phyloP scores from a whole-genome alignment of 2,888 invertebrate genomes.

The Harmothoe impar region DNA sequence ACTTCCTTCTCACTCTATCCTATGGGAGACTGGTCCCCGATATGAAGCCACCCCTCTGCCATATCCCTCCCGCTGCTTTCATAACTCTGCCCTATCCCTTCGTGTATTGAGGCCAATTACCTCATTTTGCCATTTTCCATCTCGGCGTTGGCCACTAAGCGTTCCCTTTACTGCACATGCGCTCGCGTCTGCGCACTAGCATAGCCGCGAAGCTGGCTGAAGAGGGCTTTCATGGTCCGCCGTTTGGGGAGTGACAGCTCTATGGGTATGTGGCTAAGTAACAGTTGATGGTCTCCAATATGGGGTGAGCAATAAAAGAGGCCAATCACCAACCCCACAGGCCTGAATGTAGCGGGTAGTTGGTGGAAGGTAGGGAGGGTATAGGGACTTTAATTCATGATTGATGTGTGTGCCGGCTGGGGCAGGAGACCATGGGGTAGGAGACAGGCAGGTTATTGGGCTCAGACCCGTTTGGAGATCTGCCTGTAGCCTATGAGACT shows the following conservation, averaged over 20 bases:
- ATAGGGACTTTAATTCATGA: neutral
- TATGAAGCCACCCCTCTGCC: too few species aligned
- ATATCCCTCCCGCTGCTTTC: too few species aligned
- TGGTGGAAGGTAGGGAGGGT: neutral
- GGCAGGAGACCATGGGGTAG: too few species aligned
- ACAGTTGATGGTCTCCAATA: neutral
- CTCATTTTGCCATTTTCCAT: slow-evolving; percentile 24
- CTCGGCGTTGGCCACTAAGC: neutral
- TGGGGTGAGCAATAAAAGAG: neutral
- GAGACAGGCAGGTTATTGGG: too few species aligned
- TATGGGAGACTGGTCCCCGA: too few species aligned
- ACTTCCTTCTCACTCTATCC: too few species aligned
- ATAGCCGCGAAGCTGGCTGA: neutral
- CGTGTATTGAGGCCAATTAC: neutral
- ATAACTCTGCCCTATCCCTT: too few species aligned
- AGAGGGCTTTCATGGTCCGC: neutral
- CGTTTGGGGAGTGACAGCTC: slow-evolving; percentile 6
- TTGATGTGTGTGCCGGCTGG: neutral
- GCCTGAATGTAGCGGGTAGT: neutral
- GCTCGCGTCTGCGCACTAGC: neutral
- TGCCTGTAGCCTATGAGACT: too few species aligned
- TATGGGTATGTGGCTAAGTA: neutral
- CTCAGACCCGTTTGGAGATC: too few species aligned
- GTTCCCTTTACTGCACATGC: neutral
- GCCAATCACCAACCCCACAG: neutral